Evolutionary conservation across 1,140 invertebrate species (phyloP).

Genomic region (Sitobion miscanthi): DNA sequence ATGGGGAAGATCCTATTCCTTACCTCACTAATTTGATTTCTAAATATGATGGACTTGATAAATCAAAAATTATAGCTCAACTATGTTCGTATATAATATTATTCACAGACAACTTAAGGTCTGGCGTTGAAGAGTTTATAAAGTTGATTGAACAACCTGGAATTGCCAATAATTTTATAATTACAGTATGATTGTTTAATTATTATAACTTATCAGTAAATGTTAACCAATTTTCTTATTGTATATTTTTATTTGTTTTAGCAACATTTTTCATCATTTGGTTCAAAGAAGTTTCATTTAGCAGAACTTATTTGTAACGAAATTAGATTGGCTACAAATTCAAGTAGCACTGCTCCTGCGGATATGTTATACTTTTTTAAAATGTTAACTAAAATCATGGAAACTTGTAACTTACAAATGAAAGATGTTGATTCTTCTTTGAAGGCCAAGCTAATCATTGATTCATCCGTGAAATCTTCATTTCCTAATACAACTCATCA

Average conservation of each 20-base stretch:
- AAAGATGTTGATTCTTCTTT: constrained; percentile 40
- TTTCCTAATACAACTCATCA: background rate
- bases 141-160: constrained; percentile 6
- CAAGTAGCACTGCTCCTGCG: background rate
- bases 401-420: constrained; percentile 1
- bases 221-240: background rate
- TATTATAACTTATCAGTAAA: background rate
- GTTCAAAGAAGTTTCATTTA: constrained; percentile 40
- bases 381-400: constrained; percentile 37
- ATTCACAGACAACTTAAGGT: constrained; percentile 27
- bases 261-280: constrained; percentile 36
- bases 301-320: constrained; percentile 51
- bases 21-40: background rate
- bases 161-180: background rate
- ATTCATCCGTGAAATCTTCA: background rate
- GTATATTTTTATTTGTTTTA: constrained; percentile 33
- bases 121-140: constrained; percentile 22
- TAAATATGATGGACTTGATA: background rate
- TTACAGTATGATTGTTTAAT: background rate
- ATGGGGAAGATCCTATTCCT: constrained; percentile 21
- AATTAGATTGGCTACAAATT: constrained; percentile 36
- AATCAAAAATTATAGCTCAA: constrained; percentile 17
- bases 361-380: constrained; percentile 36
- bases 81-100: constrained; percentile 39
- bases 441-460: background rate